Evolutionary conservation across 2,113 vertebrate species (phyloP).

Genomic region (Haliaeetus leucogaster): DNA sequence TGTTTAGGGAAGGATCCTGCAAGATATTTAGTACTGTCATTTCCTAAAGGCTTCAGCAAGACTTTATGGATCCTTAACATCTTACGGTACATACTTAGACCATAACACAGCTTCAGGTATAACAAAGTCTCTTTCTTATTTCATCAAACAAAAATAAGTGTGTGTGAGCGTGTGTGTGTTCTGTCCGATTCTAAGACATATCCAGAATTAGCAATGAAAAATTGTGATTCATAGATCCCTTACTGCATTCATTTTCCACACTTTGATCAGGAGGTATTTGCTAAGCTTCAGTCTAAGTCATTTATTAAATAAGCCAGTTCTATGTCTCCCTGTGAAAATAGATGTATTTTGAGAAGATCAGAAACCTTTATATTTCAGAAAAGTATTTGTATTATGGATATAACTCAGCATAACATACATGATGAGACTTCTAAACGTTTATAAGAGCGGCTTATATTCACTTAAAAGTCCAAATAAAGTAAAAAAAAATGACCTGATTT

Average conservation of each 20-base stretch:
- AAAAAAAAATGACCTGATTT: not conserved
- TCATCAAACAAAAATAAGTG: not conserved
- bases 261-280: not conserved
- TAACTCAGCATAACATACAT: not conserved
- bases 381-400: not conserved
- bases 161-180: not conserved
- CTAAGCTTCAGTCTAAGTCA: not conserved
- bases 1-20: not conserved
- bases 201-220: not conserved
- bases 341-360: not conserved
- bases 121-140: not conserved
- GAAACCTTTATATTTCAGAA: not conserved
- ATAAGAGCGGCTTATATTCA: not conserved
- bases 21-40: not conserved
- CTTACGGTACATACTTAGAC: not conserved
- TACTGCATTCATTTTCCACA: not conserved
- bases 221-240: not conserved
- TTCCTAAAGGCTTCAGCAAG: not conserved
- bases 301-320: not conserved
- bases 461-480: not conserved
- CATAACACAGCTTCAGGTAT: not conserved
- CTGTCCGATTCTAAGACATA: not conserved
- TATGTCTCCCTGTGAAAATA: not conserved
- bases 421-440: not conserved
- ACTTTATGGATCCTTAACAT: not conserved